Conservation (phyloP, 2,888 invertebrate genomes). For the Bombyx huttoni region DNA sequence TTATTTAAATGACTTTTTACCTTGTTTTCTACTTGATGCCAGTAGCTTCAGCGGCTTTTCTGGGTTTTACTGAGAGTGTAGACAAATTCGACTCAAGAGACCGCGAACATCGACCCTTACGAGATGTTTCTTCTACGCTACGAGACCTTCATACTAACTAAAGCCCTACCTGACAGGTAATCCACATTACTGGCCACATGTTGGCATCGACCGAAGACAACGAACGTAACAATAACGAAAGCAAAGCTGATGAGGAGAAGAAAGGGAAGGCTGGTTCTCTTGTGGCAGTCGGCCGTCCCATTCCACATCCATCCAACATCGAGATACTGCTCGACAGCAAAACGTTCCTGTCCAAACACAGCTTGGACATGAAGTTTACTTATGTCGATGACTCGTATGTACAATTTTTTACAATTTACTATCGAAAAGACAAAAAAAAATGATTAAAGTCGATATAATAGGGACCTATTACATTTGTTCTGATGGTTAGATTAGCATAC, state of each 20-base stretch:
- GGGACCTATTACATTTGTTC: no score
- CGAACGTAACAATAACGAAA: slow-evolving; percentile 25
- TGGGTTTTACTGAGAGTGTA: no score
- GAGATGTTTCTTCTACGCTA: not conserved
- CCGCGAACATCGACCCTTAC: no score
- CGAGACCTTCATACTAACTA: not conserved
- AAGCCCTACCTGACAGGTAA: slow-evolving; percentile 75
- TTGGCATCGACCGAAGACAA: slow-evolving; percentile 53
- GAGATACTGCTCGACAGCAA: slow-evolving; percentile 90
- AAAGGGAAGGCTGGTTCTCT: slow-evolving; percentile 64
- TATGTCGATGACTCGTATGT: slow-evolving; percentile 94
- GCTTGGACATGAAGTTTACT: slow-evolving; percentile 94
- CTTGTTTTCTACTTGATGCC: no score
- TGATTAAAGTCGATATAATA: no score
- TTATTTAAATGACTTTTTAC: no score
- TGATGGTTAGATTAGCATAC: no score
- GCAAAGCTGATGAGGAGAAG: slow-evolving; percentile 28
- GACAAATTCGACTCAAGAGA: no score
- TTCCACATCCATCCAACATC: slow-evolving; percentile 92
- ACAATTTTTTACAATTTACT: slow-evolving; percentile 4
- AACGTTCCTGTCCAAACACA: slow-evolving; percentile 93
- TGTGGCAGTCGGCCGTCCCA: slow-evolving; percentile 84
- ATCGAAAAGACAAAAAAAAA: not conserved
- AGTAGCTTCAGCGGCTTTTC: no score
- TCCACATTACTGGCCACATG: slow-evolving; percentile 89